A percentile compares a stretch with the other conserved stretches of the same genome.
These are phyloP conservation scores for Nixonia krombeini DNA, from an alignment of 1,140 invertebrate species.

Conservation along the genomic window DNA sequence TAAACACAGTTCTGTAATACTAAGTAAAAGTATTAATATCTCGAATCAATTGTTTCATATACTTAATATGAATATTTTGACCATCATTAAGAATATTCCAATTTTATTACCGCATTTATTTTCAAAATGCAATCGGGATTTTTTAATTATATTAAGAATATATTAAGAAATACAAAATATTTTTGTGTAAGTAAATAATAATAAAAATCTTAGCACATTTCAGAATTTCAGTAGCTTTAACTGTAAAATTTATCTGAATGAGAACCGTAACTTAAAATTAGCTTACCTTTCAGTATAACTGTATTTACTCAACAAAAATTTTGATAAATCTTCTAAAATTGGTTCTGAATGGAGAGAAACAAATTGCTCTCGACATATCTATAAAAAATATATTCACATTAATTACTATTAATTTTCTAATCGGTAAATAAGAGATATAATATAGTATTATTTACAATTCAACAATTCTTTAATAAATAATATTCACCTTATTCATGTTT, in stretches of 20 bases:
- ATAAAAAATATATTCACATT: no score
- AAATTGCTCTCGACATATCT: conserved; percentile 97
- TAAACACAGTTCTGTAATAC: conserved; percentile 5
- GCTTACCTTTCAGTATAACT: conserved; percentile 59
- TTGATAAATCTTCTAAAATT: conserved; percentile 90
- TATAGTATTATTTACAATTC: no score
- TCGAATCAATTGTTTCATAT: background rate
- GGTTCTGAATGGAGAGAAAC: conserved; percentile 93
- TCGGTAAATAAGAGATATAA: no score
- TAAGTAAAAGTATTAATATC: background rate
- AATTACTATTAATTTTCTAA: background rate
- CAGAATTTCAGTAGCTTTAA: no score
- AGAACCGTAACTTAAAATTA: no score
- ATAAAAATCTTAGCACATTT: no score
- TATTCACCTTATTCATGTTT: conserved; percentile 87
- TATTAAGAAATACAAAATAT: conserved; percentile 11
- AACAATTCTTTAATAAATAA: conserved; percentile 14
- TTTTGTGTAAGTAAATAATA: no score
- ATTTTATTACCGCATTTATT: no score
- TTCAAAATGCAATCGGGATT: no score
- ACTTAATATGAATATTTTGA: background rate
- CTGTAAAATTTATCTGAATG: no score
- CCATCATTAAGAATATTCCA: background rate
- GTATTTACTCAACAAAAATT: conserved; percentile 80
- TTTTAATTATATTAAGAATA: no score